Percentiles rank a stretch among this genome's conserved stretches.
Conservation (phyloP, 1,140 invertebrate species). For the Tachypleus tridentatus region DNA sequence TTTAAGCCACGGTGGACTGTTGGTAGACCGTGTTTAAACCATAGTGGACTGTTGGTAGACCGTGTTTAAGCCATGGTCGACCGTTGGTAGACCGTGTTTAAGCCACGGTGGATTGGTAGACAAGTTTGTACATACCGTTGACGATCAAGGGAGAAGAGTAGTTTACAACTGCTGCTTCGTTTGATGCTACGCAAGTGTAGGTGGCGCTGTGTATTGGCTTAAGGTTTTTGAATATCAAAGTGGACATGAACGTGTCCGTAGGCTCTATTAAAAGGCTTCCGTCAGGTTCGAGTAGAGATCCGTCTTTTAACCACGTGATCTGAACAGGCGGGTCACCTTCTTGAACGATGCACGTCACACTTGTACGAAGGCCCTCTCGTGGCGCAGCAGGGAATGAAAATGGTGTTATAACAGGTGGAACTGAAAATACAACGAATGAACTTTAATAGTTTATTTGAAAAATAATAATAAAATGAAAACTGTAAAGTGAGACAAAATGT, state of each 20-base stretch:
- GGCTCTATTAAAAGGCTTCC: conserved; percentile 18
- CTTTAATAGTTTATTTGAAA: no score
- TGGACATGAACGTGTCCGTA: conserved; percentile 31
- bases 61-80: no score
- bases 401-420: conserved; percentile 47
- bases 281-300: conserved; percentile 38
- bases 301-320: conserved; percentile 67
- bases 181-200: conserved; percentile 30
- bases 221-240: conserved; percentile 32
- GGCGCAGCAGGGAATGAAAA: conserved; percentile 47
- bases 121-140: conserved; percentile 30
- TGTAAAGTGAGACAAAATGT: no score
- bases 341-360: conserved; percentile 70
- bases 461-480: no score
- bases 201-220: conserved; percentile 33
- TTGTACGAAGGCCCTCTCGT: conserved; percentile 67
- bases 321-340: conserved; percentile 61
- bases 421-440: conserved; percentile 28
- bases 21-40: no score
- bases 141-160: conserved; percentile 35
- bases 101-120: no score
- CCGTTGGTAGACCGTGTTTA: no score
- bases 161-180: conserved; percentile 31
- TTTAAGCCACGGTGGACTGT: no score
- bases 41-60: no score